Conservation (phyloP, 2,113 vertebrate species). For the Eulacestoma nigropectus region DNA sequence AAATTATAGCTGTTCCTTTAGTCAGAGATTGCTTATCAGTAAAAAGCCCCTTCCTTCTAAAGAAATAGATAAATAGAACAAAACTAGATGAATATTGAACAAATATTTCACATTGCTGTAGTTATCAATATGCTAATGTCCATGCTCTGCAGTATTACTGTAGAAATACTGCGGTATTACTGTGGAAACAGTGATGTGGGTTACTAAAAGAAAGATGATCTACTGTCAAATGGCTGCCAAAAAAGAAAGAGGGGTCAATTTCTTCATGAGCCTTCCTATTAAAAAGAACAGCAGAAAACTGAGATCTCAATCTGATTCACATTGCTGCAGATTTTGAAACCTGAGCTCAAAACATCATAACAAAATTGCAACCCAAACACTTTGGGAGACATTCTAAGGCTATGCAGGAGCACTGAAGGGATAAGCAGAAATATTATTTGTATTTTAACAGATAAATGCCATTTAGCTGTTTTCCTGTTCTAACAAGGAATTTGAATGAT, state of each 20-base stretch:
- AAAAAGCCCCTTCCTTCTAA: background rate
- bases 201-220: conserved; percentile 46
- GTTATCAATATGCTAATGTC: conserved; percentile 7
- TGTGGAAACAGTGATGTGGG: conserved; percentile 44
- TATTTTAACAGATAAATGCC: conserved; percentile 55
- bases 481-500: conserved; percentile 45
- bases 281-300: conserved; percentile 14
- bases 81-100: background rate
- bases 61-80: conserved; percentile 16
- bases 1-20: conserved; percentile 49
- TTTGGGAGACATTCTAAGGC: background rate
- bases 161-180: conserved; percentile 32
- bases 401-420: background rate
- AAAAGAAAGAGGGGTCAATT: conserved; percentile 2
- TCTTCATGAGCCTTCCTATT: conserved; percentile 28
- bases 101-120: conserved; percentile 8
- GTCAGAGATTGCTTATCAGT: conserved; percentile 59
- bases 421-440: conserved; percentile 40
- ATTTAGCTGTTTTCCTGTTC: conserved; percentile 54
- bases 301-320: background rate
- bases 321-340: conserved; percentile 11
- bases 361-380: background rate
- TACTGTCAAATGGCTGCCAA: conserved; percentile 36
- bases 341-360: background rate
- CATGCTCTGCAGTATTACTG: background rate